A percentile compares a stretch with the other conserved stretches of the same genome.
Conservation (phyloP, 2,888 invertebrate species). For the Cremastinae sp. region DNA sequence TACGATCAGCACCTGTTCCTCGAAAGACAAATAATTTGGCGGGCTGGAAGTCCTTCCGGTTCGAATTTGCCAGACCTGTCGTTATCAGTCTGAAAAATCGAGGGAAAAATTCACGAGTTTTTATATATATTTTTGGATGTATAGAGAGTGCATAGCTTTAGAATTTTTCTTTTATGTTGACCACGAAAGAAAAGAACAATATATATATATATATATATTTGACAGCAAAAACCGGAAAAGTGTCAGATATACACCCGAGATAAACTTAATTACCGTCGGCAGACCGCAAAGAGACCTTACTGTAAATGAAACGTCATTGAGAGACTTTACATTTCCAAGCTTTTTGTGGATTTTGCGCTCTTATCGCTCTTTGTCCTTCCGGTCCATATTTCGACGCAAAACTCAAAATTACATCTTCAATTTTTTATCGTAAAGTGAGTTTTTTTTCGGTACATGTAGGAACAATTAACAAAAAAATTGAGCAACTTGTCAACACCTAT, state of each 20-base stretch:
- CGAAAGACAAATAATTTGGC: constrained; percentile 2
- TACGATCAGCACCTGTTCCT: constrained; percentile 23
- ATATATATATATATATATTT: constrained; percentile 9
- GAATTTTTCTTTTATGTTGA: constrained; percentile 54
- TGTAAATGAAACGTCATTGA: constrained; percentile 25
- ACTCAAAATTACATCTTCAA: too few species aligned
- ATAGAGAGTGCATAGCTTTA: constrained; percentile 35
- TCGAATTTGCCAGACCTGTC: constrained; percentile 11
- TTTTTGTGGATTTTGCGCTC: neutral
- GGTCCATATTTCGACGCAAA: neutral
- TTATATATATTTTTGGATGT: constrained; percentile 42
- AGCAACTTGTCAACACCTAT: too few species aligned
- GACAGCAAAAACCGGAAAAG: constrained; percentile 59
- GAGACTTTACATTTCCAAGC: too few species aligned
- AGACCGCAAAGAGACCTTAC: constrained; percentile 57
- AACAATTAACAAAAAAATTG: too few species aligned
- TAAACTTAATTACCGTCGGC: constrained; percentile 64
- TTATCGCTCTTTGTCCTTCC: constrained; percentile 7
- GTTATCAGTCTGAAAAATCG: constrained; percentile 42
- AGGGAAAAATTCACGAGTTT: constrained; percentile 33
- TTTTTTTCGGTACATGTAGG: too few species aligned
- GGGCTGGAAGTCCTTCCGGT: constrained; percentile 20
- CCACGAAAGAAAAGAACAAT: constrained; percentile 28
- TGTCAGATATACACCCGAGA: constrained; percentile 61
- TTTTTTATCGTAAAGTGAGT: too few species aligned